A percentile compares a stretch with the other conserved stretches of the same genome.
Conservation (phyloP, 1,140 invertebrate genomes). For the Macrosteles quadrilineatus region DNA sequence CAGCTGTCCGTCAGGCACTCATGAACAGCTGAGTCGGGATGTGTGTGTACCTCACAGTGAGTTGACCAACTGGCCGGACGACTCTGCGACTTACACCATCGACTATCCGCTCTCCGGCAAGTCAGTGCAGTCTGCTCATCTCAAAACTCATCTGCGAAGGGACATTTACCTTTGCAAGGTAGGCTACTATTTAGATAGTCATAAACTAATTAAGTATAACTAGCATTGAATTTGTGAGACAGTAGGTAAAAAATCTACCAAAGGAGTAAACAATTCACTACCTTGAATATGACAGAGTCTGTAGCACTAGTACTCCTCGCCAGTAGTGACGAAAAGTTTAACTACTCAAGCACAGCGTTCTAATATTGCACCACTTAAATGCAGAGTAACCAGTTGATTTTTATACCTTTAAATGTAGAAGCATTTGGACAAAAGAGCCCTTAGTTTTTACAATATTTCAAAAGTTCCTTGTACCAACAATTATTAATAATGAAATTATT, state of each 20-base stretch:
- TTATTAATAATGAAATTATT: too few species aligned
- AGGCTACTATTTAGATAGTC: conserved; percentile 35
- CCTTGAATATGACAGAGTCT: background rate
- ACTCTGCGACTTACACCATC: conserved; percentile 48
- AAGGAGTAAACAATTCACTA: background rate
- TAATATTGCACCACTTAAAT: background rate
- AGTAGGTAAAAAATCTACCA: background rate
- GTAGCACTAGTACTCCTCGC: background rate
- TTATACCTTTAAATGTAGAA: too few species aligned
- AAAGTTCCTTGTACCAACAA: too few species aligned
- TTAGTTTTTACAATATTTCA: too few species aligned
- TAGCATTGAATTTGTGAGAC: conserved; percentile 26
- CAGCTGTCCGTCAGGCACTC: conserved; percentile 42
- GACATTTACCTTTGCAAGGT: conserved; percentile 57
- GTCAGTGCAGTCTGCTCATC: conserved; percentile 53
- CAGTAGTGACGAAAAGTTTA: conserved; percentile 26
- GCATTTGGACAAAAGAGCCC: too few species aligned
- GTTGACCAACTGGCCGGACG: conserved; percentile 46
- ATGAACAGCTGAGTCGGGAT: conserved; percentile 46
- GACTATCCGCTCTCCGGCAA: conserved; percentile 47
- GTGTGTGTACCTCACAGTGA: conserved; percentile 50
- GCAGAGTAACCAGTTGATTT: too few species aligned
- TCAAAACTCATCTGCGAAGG: conserved; percentile 53
- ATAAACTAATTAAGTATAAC: conserved; percentile 19
- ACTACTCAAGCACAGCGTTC: background rate